Base-by-base conservation (phyloP, 2,888 invertebrate genomes). In the Rotaria socialis region DNA sequence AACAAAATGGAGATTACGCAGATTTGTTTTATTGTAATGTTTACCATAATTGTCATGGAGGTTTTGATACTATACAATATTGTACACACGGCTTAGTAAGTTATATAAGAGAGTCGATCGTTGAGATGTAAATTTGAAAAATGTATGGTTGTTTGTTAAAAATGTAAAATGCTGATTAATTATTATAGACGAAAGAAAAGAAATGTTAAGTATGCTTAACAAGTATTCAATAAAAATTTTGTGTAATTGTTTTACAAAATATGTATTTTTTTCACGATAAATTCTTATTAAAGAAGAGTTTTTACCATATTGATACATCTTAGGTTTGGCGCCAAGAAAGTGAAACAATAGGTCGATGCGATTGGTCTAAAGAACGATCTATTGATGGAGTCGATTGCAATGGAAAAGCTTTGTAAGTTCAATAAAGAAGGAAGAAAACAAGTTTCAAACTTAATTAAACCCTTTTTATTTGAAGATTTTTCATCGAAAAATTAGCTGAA, bases 1-100 rank as follows among this genome's bases (percentile, higher is more conserved):
- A 85, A 85, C 80, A 85, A 74, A 85, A 87, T 85, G 87, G 87
- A 41, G 58, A 85, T 50, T 87, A 85, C 56, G 84, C 67, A 16
- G 87, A 87, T 85, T 84, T 85, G 24, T 85, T 85, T 80, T 87
- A 87, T 56, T 87, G 87, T 47, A 87, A 87, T 87, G 87, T 87
- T 67, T 87, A 87, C 41, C 87, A 87, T 55, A 85, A 85, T 55
- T 87, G 87, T 84, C 85, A 85, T 27, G 87, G 85, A 67, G 87
- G 87, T 55, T 87, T 87, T 52, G 87, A 87, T 55, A 87, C 87
- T 19, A 85, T 87, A 14, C 87, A 87, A 84, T 87, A 87, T 74
- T 87, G 87, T 84, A 50, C 85, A 52, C 84, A 85, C n/a, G 87
- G 87, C 24, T 85, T 87, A 74, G 84, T 84, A 55, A 55, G 84